Conservation (phyloP, 2,797 vertebrate genomes). For the Pipistrellus kuhlii region DNA sequence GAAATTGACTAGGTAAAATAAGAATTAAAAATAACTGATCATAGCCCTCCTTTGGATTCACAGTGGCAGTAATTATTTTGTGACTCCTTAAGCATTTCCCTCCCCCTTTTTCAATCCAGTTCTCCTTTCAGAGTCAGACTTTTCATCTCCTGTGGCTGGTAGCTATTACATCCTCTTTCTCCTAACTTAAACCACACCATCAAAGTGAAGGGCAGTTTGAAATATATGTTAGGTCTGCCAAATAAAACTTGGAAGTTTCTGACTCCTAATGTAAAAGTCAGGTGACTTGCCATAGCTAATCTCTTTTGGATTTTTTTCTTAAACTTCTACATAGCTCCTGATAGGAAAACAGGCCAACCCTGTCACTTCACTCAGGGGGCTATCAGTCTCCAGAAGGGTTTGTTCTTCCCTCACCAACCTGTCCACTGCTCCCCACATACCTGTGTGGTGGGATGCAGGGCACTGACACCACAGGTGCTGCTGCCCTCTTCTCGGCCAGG, state of each 20-base stretch:
- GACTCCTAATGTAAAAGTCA: neutral
- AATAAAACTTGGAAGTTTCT: neutral
- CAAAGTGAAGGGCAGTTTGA: conserved; percentile 52
- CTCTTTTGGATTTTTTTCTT: neutral
- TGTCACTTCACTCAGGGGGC: neutral
- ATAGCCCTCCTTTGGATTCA: neutral
- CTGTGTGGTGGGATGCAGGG: conserved; percentile 99
- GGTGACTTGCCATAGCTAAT: neutral
- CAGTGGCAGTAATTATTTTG: neutral
- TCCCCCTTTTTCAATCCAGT: neutral
- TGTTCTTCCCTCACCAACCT: neutral
- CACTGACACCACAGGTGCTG: conserved; percentile 97
- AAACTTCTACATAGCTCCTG: neutral
- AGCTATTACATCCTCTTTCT: neutral
- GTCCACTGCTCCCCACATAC: conserved; percentile 84
- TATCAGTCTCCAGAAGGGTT: neutral
- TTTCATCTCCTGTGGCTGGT: neutral
- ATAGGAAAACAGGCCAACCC: neutral
- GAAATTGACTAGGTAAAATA: neutral
- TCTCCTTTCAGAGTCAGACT: neutral
- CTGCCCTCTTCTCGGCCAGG: conserved; percentile 97
- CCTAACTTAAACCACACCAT: conserved; percentile 33
- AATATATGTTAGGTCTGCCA: neutral
- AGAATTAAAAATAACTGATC: neutral
- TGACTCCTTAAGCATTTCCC: neutral